These are phyloP conservation scores for Zoroaster sp. DNA, from an alignment of 53 echinoderm and acorn worm genomes.

Conservation along the genomic window DNA sequence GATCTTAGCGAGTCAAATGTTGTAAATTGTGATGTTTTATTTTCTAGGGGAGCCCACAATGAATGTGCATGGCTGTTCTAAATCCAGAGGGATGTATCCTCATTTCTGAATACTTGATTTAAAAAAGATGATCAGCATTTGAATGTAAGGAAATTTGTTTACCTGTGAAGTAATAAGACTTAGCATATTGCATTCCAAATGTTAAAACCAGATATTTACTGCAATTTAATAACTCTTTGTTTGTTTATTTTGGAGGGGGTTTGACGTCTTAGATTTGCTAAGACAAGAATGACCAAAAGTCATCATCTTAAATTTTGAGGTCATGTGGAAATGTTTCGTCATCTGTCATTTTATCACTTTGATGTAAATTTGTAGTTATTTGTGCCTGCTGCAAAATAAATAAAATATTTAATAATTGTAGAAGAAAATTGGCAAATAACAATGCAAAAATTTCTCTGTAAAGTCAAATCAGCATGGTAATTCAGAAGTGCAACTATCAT, in stretches of 20 bases:
- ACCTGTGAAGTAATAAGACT: not conserved
- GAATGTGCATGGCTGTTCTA: not conserved
- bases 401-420: not conserved
- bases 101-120: not conserved
- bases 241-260: not conserved
- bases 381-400: conserved; percentile 3
- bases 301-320: not conserved
- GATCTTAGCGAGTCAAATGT: not conserved
- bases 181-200: not conserved
- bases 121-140: too few relatives aligned
- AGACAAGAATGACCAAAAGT: not conserved
- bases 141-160: not conserved
- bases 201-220: not conserved
- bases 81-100: not conserved
- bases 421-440: conserved; percentile 12
- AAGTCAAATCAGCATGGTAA: not conserved
- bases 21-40: not conserved
- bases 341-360: not conserved
- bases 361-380: not conserved
- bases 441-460: conserved; percentile 22
- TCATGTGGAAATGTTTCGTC: not conserved
- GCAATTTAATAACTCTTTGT: not conserved
- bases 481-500: not conserved
- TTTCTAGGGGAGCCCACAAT: not conserved
- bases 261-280: not conserved